Percentiles rank a stretch among this genome's conserved stretches.
Conservation (phyloP, 1,140 invertebrate genomes). For the Leptestheria dahalacensis region DNA sequence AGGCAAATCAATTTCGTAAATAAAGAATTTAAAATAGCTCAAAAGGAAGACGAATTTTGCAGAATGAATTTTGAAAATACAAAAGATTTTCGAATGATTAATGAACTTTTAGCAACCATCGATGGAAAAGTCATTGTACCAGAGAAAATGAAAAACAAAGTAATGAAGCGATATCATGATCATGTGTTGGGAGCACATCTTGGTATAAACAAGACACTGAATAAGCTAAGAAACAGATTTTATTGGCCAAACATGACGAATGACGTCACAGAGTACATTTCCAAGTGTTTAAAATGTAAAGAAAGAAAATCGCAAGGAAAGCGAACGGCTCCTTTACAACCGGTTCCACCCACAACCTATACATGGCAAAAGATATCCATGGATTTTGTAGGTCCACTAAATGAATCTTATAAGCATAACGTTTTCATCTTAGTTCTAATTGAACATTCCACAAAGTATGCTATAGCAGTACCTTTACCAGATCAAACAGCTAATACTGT, state of each 20-base stretch:
- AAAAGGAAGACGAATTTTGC: not conserved
- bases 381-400: not conserved
- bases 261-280: conserved; percentile 16
- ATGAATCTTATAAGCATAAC: not conserved
- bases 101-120: not conserved
- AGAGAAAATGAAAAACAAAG: not conserved
- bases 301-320: conserved; percentile 5
- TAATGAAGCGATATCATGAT: conserved; percentile 14
- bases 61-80: not conserved
- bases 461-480: not conserved
- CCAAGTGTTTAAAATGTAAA: conserved; percentile 18
- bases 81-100: not conserved
- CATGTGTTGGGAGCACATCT: conserved; percentile 17
- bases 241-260: conserved; percentile 16
- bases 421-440: conserved; percentile 1
- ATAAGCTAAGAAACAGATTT: conserved; percentile 13
- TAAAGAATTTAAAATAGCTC: not conserved
- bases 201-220: conserved; percentile 13
- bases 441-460: not conserved
- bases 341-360: not conserved
- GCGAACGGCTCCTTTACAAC: conserved; percentile 5
- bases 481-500: not conserved
- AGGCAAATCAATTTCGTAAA: not conserved
- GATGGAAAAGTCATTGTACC: conserved; percentile 11
- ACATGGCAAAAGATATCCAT: not conserved